Evolutionary conservation across 2,888 invertebrate species (phyloP).

Genomic region (Nemotelus nigrinus): DNA sequence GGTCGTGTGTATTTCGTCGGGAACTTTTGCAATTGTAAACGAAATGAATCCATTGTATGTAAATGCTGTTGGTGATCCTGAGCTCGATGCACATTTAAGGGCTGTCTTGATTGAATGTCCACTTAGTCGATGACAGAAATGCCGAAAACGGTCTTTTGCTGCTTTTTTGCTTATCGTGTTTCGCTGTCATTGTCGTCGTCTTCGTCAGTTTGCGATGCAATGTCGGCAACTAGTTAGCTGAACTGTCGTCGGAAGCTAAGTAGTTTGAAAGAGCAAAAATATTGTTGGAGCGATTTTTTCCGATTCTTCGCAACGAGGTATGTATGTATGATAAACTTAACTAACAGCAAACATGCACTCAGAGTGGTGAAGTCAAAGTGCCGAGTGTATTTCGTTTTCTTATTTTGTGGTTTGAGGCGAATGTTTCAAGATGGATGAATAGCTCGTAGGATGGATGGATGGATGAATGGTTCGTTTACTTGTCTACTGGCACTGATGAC

Average conservation of each 20-base stretch:
- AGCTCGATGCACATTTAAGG: slow-evolving; percentile 40
- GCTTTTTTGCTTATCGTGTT: slow-evolving; percentile 4
- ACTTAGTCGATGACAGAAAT: slow-evolving; percentile 41
- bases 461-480: slow-evolving; percentile 44
- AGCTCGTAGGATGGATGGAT: slow-evolving; percentile 20
- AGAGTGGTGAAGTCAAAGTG: too few relatives aligned
- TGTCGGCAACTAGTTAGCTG: slow-evolving; percentile 14
- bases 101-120: slow-evolving; percentile 37
- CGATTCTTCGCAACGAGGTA: slow-evolving; percentile 2
- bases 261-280: not conserved
- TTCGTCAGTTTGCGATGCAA: not conserved
- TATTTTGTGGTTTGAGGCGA: not conserved
- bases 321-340: not conserved
- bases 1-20: slow-evolving; percentile 1
- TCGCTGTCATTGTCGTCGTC: not conserved
- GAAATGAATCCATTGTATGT: slow-evolving; percentile 36
- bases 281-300: slow-evolving; percentile 37
- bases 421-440: not conserved
- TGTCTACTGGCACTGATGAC: slow-evolving; percentile 55
- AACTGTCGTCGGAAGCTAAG: too few relatives aligned
- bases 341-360: too few relatives aligned
- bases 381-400: too few relatives aligned
- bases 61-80: slow-evolving; percentile 23
- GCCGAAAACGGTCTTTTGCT: slow-evolving; percentile 40
- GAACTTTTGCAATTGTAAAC: slow-evolving; percentile 31